Evolutionary conservation across 2,113 vertebrate species (phyloP).

Genomic region (Siniperca chuatsi): DNA sequence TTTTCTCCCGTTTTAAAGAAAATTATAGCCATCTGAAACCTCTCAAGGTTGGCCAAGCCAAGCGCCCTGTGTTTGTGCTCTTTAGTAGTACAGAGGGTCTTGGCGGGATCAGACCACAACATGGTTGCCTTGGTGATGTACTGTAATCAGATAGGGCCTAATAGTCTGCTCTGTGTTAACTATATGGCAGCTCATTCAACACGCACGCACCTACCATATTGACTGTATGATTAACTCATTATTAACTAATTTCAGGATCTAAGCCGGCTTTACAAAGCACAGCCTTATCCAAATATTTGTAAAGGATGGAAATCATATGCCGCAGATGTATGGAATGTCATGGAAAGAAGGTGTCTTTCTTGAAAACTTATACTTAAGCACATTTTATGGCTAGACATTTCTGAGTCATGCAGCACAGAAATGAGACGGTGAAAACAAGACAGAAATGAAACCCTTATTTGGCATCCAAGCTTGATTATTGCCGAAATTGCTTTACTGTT

Average conservation of each 20-base stretch:
- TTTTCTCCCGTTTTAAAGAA: slow-evolving; percentile 47
- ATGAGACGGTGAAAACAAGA: slow-evolving; percentile 35
- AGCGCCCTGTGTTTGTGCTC: slow-evolving; percentile 47
- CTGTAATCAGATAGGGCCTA: slow-evolving; percentile 65
- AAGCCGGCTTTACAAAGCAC: slow-evolving; percentile 1
- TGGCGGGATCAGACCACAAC: slow-evolving; percentile 45
- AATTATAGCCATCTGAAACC: slow-evolving; percentile 69
- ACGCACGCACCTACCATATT: slow-evolving; percentile 32
- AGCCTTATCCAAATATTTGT: slow-evolving; percentile 43
- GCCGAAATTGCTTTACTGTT: background rate
- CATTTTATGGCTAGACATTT: slow-evolving; percentile 24
- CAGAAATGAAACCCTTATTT: slow-evolving; percentile 51
- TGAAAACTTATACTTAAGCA: slow-evolving; percentile 1
- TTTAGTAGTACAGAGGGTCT: slow-evolving; percentile 44
- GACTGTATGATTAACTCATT: slow-evolving; percentile 49
- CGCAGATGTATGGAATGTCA: slow-evolving; percentile 23
- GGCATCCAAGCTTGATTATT: slow-evolving; percentile 25
- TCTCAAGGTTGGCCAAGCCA: slow-evolving; percentile 46
- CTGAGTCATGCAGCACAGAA: slow-evolving; percentile 20
- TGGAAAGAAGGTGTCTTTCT: slow-evolving; percentile 9
- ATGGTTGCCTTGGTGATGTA: slow-evolving; percentile 62
- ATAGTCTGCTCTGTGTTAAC: slow-evolving; percentile 42
- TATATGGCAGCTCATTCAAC: slow-evolving; percentile 35
- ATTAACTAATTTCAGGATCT: slow-evolving; percentile 42
- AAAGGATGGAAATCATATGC: slow-evolving; percentile 22